These are phyloP conservation scores for Cheilosia vulpina DNA, from an alignment of 2,888 invertebrate species.

Conservation along the genomic window DNA sequence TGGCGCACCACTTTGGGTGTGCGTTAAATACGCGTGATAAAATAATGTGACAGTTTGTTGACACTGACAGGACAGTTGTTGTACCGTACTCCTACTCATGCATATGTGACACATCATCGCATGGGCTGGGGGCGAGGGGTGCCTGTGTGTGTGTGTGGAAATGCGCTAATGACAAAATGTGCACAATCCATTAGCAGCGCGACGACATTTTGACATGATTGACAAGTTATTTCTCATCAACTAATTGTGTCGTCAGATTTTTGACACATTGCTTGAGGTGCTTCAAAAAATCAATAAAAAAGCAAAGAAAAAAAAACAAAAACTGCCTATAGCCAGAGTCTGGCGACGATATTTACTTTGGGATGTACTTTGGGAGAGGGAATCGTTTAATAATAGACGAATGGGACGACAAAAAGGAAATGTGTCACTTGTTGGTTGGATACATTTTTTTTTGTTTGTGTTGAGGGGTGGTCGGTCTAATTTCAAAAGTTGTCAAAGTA, in stretches of 20 bases:
- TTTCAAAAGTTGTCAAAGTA: slow-evolving; percentile 3
- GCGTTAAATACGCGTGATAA: slow-evolving; percentile 16
- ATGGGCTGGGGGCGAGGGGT: slow-evolving; percentile 1
- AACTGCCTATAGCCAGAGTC: neutral
- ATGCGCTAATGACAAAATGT: slow-evolving; percentile 73
- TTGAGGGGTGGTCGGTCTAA: slow-evolving; percentile 20
- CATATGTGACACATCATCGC: slow-evolving; percentile 66
- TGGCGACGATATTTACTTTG: slow-evolving; percentile 3
- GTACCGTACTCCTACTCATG: slow-evolving; percentile 5
- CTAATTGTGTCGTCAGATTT: slow-evolving; percentile 75
- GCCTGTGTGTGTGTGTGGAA: slow-evolving; percentile 41
- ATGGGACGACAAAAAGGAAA: neutral
- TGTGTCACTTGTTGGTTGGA: slow-evolving; percentile 32
- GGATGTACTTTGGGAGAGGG: neutral
- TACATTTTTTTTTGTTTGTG: neutral
- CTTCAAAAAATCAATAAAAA: slow-evolving; percentile 2
- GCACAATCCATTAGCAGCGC: slow-evolving; percentile 73
- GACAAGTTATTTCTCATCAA: slow-evolving; percentile 73
- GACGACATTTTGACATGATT: slow-evolving; percentile 73
- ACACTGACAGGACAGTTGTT: slow-evolving; percentile 61
- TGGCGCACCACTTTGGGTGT: slow-evolving; percentile 32
- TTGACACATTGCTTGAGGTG: slow-evolving; percentile 58
- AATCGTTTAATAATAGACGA: slow-evolving; percentile 23
- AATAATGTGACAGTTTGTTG: slow-evolving; percentile 73
- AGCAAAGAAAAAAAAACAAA: neutral